Evolutionary conservation across 1,140 invertebrate genomes (phyloP), one percentile per base, ranked within the genome.

Genomic region (Antheraea pernyi): DNA sequence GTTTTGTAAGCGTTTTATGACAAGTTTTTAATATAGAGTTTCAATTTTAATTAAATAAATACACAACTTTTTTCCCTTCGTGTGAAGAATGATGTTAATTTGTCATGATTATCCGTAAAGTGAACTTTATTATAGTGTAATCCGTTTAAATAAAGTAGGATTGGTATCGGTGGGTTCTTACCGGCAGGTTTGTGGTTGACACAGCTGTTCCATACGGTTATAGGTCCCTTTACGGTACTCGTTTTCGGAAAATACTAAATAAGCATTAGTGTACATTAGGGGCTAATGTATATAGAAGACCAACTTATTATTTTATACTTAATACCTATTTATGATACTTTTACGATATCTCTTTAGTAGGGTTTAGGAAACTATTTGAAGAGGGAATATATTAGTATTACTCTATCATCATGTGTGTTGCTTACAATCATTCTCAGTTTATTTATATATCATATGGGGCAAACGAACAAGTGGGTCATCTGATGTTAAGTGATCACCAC

Each of bases 101-200:
- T 53, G 7, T 53, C 16, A 13, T 53, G 46, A 53, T 53, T 16
- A 53, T 53, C 46, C 16, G 4, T 48, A 48, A 42, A 30, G 4
- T 4, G 39, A 42, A 42, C 39, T 3, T 53, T 53, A 53, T 53
- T 53, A 10, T 0, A 53, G 16, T 53, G 46, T 53, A 66, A 71
- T 66, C 69, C 37, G 69, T 11, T 71, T 71, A 65, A 66, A 22
- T 71, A 67, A 71, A 71, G 69, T 67, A 59, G 60, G 46, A 48
- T 18, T 61, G 19, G 11, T 1, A 53, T 7, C 46, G 46, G 46
- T 16, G 46, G 46, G 46, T 53, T 53, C 46, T 36, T 61, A 61
- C 60, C 19, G 19, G 22, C 60, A 61, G 19, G 19, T 61, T 13
- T 30, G 30, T n/a, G 60, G 60, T 61, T 36, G 19, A 30, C 60